A percentile compares a stretch with the other conserved stretches of the same genome.
Conservation (phyloP, 2,797 vertebrate species). For the Megalops cyprinoides region DNA sequence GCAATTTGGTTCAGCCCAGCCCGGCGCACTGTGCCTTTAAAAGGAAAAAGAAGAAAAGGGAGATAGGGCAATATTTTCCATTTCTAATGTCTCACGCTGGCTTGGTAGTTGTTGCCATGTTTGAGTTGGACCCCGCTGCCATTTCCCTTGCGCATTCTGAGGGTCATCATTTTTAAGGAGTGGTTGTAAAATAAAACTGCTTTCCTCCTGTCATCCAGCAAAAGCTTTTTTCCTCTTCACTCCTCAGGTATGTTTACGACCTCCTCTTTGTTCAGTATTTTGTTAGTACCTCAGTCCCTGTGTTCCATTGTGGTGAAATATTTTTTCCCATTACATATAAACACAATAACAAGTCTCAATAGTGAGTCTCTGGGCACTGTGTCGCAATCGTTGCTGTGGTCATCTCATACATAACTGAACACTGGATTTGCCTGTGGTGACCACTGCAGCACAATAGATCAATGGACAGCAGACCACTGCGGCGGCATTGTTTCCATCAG, state of each 20-base stretch:
- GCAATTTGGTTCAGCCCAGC: neutral
- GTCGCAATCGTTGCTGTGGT: neutral
- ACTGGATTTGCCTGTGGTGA: neutral
- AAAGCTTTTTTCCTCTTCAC: neutral
- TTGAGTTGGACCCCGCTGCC: constrained; percentile 16
- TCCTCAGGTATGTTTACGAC: neutral
- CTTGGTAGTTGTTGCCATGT: constrained; percentile 19
- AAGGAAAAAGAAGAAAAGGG: constrained; percentile 8
- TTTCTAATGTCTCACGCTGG: constrained; percentile 10
- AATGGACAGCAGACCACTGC: neutral
- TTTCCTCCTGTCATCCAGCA: neutral
- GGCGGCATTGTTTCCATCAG: neutral
- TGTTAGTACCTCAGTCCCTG: neutral
- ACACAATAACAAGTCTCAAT: too few species aligned
- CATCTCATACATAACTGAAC: neutral
- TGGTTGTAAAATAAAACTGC: neutral
- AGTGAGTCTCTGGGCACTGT: too few species aligned
- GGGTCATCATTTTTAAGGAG: constrained; percentile 13
- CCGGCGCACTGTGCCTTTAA: neutral
- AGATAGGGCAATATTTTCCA: constrained; percentile 17
- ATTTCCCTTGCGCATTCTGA: neutral
- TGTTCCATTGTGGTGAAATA: too few species aligned
- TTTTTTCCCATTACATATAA: too few species aligned
- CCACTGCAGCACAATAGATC: neutral
- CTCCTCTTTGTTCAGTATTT: neutral